phyloP scores from a whole-genome alignment of 2,888 invertebrate species.

The Oligia fasciuncula region DNA sequence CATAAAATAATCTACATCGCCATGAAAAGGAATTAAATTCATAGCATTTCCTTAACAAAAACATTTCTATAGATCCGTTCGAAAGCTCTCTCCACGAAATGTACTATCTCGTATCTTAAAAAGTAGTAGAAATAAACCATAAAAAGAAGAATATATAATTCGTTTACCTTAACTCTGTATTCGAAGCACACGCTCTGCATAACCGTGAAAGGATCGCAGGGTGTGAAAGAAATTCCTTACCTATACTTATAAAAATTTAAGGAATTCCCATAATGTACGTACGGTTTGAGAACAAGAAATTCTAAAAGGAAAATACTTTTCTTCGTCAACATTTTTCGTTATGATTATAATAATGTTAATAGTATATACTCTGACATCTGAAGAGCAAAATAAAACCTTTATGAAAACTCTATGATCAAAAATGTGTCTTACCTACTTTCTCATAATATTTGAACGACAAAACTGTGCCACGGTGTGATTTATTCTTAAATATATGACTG shows the following conservation, averaged over 20 bases:
- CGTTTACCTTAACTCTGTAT: slow-evolving; percentile 61
- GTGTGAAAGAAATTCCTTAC: slow-evolving; percentile 46
- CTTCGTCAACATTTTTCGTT: neutral
- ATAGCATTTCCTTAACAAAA: neutral
- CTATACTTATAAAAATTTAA: slow-evolving; percentile 33
- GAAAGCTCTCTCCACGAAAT: slow-evolving; percentile 15
- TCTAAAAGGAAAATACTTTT: slow-evolving; percentile 11
- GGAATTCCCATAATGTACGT: slow-evolving; percentile 23
- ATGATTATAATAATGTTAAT: neutral
- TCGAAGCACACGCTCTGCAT: slow-evolving; percentile 61
- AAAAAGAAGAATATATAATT: slow-evolving; percentile 62
- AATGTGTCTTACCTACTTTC: neutral
- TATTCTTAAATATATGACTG: neutral
- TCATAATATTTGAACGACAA: neutral
- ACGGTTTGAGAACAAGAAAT: slow-evolving; percentile 27
- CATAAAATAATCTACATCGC: neutral
- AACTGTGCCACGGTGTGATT: neutral
- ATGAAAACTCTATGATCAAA: neutral
- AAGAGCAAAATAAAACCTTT: neutral
- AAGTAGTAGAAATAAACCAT: slow-evolving; percentile 61
- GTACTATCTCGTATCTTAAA: slow-evolving; percentile 41
- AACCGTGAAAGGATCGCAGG: slow-evolving; percentile 54
- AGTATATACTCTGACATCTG: neutral
- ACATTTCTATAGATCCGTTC: neutral
- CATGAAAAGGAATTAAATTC: neutral